Evolutionary conservation across 2,888 invertebrate genomes (phyloP), one percentile per base, ranked within the genome.

Genomic region (Cenopis cana): DNA sequence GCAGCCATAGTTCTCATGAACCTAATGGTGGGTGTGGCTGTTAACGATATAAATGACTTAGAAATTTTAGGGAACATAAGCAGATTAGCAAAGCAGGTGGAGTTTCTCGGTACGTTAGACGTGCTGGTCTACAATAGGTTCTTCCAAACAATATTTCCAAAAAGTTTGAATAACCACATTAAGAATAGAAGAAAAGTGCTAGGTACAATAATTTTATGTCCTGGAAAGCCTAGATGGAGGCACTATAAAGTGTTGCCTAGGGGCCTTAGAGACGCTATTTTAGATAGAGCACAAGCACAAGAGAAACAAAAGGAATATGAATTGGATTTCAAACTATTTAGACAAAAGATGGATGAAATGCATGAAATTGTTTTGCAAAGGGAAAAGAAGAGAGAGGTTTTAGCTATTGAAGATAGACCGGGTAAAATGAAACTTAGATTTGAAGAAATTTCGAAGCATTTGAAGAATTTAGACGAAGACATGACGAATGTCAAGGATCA

Each of bases 1-100:
- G 94, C 94, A 49, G 93, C 94, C 8, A 94, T 95, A 57, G 94
- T 95, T 0, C 83, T 95, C 14, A 95, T 95, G 94, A 95, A 95
- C 78, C 82, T 95, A 55, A 86, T 95, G 78, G 93, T 95, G 0
- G 95, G 95, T 82, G 91, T 95, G 14, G 95, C 95, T 14, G 95
- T 95, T 0, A 95, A 94, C 72, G 95, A 95, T 74, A 94, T 95
- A 1, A 94, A 93, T 65, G 93, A 93, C 74, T 85, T 95, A 71
- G 94, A 95, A 85, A 82, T 94, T 0, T 85, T 94, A 54, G 95
- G 95, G 0, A 94, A 94, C 72, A 94, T 94, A 18, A 88, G 92
- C 72, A 85, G 94, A 73, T 77, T 95, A 17, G 93, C 89, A 0
- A 94, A 95, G 74, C 95, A 95, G 81, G 94, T 94, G 0, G 93